Evolutionary conservation across 2,797 vertebrate genomes (phyloP).

Genomic region (Halcyon leucocephala): DNA sequence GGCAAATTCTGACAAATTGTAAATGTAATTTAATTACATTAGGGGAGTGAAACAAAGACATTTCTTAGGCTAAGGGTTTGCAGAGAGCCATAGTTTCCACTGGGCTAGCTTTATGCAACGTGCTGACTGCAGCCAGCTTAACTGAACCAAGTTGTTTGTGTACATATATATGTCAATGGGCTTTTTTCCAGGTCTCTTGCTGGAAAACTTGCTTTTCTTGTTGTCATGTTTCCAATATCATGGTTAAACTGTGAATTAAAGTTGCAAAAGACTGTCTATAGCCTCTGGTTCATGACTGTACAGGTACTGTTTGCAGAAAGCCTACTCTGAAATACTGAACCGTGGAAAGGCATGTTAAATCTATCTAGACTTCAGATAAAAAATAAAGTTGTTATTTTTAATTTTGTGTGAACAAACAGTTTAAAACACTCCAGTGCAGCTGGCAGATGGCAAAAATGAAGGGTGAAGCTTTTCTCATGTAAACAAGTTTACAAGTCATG

Average conservation of each 20-base stretch:
- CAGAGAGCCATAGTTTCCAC: neutral
- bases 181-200: neutral
- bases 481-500: neutral
- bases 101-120: neutral
- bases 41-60: neutral
- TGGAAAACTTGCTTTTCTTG: neutral
- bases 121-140: neutral
- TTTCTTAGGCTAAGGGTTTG: neutral
- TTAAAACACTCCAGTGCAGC: neutral
- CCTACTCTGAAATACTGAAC: neutral
- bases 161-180: neutral
- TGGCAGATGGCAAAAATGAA: neutral
- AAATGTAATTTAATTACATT: neutral
- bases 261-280: neutral
- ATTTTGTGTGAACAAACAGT: neutral
- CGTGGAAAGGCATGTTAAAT: neutral
- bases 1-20: neutral
- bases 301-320: neutral
- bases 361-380: neutral
- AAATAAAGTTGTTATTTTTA: neutral
- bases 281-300: neutral
- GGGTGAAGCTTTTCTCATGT: neutral
- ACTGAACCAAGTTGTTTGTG: neutral
- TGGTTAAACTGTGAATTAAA: neutral
- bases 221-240: neutral